These are phyloP conservation scores for Poecile atricapillus DNA, from an alignment of 2,113 vertebrate genomes.

Conservation along the genomic window DNA sequence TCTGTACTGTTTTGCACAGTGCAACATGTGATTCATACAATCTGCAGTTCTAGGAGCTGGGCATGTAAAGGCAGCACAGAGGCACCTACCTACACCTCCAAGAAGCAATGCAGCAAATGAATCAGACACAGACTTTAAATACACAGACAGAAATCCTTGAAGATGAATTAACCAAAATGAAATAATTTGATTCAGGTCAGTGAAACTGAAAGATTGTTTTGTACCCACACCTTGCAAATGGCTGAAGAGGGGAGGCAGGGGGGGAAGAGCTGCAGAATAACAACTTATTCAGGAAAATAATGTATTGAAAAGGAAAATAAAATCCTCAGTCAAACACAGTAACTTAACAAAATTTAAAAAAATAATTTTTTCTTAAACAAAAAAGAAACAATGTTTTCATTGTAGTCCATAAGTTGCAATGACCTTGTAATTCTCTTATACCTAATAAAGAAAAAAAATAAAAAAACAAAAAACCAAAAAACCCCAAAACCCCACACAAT, in stretches of 20 bases:
- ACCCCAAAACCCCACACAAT: not conserved
- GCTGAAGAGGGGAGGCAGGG: fast-evolving
- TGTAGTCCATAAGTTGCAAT: not conserved
- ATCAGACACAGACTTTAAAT: not conserved
- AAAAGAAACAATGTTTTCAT: not conserved
- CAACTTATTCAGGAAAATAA: not conserved
- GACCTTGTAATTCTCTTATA: not conserved
- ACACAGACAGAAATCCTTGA: not conserved
- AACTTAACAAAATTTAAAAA: not conserved
- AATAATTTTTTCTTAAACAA: too few species aligned
- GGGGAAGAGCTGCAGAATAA: not conserved
- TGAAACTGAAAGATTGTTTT: not conserved
- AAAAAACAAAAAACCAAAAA: fast-evolving
- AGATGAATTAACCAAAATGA: not conserved
- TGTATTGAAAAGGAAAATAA: not conserved
- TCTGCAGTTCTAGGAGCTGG: not conserved
- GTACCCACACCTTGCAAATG: not conserved
- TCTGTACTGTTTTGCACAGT: not conserved
- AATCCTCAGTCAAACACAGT: not conserved
- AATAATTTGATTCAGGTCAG: not conserved
- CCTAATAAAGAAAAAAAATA: not conserved
- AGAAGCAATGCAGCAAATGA: not conserved
- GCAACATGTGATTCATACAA: not conserved
- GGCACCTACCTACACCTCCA: not conserved
- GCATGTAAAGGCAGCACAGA: not conserved